These are phyloP conservation scores for Psittacara wagleri DNA, from an alignment of 2,113 vertebrate species.

Conservation along the genomic window DNA sequence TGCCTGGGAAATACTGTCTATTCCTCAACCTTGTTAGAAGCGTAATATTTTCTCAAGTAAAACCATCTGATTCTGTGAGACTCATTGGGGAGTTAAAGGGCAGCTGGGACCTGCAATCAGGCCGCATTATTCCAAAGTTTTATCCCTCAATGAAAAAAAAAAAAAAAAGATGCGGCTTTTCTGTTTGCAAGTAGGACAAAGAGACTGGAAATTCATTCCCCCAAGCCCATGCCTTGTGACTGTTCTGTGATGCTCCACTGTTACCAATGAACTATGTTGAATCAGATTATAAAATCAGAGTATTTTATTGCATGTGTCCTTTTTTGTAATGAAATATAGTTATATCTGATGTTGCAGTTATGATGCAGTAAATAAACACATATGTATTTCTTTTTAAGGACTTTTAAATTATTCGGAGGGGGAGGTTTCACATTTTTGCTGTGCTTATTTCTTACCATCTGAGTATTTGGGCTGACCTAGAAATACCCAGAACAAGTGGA, in stretches of 20 bases:
- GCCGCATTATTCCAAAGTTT: not conserved
- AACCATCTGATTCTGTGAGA: not conserved
- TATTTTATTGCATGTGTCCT: conserved; percentile 31
- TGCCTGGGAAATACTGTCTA: conserved; percentile 27
- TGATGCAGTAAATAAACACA: conserved; percentile 46
- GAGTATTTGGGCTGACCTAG: not conserved
- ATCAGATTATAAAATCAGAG: not conserved
- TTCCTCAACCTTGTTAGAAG: not conserved
- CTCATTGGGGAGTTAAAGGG: not conserved
- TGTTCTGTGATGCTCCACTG: not conserved
- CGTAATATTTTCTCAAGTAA: not conserved
- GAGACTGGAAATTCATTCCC: conserved; percentile 23
- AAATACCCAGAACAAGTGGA: not conserved
- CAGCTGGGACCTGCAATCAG: not conserved
- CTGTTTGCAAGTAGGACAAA: conserved; percentile 22
- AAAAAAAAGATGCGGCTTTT: not conserved
- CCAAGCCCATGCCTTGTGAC: not conserved
- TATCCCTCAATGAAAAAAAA: not conserved
- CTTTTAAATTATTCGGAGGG: not conserved
- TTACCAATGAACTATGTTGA: not conserved
- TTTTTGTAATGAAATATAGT: conserved; percentile 8
- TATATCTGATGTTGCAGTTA: conserved; percentile 2
- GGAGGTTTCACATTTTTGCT: not conserved
- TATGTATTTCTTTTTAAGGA: conserved; percentile 32
- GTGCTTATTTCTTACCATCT: not conserved